Conservation (phyloP, 1,140 invertebrate species). For the Copidosoma floridanum region DNA sequence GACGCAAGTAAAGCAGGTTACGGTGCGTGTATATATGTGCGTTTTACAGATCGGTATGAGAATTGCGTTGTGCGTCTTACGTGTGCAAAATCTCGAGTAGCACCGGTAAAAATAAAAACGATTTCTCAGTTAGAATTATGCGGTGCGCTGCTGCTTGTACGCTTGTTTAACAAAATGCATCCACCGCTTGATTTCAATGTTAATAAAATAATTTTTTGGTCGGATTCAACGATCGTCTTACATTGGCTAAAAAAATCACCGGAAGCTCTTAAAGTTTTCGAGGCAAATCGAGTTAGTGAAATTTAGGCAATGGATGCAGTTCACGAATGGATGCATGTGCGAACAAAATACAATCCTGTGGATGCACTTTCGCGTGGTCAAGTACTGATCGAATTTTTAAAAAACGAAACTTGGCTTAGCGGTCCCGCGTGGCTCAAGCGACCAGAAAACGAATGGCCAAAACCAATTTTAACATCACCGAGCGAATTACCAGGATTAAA, state of each 20-base stretch:
- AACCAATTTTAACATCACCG: not conserved
- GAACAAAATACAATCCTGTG: conserved; percentile 9
- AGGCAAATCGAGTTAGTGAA: conserved; percentile 46
- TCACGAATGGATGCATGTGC: conserved; percentile 35
- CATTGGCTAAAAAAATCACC: conserved; percentile 44
- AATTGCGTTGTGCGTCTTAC: not conserved
- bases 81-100: conserved; percentile 43
- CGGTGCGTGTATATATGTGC: not conserved
- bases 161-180: conserved; percentile 26
- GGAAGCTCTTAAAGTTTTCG: conserved; percentile 41
- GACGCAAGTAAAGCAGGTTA: conserved; percentile 12
- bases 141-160: conserved; percentile 37
- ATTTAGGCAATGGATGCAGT: conserved; percentile 30
- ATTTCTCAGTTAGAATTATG: conserved; percentile 45
- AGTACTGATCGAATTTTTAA: conserved; percentile 2
- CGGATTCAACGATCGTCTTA: conserved; percentile 49
- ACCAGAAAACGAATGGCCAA: not conserved
- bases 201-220: conserved; percentile 31
- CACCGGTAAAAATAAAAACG: conserved; percentile 28
- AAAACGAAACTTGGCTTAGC: not conserved
- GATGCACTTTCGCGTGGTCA: conserved; percentile 21
- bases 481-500: not conserved
- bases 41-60: not conserved
- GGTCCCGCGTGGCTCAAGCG: not conserved
- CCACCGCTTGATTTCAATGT: not conserved